Base-by-base conservation (phyloP, 2,113 vertebrate genomes). In the Epinephelus cyanopodus region DNA sequence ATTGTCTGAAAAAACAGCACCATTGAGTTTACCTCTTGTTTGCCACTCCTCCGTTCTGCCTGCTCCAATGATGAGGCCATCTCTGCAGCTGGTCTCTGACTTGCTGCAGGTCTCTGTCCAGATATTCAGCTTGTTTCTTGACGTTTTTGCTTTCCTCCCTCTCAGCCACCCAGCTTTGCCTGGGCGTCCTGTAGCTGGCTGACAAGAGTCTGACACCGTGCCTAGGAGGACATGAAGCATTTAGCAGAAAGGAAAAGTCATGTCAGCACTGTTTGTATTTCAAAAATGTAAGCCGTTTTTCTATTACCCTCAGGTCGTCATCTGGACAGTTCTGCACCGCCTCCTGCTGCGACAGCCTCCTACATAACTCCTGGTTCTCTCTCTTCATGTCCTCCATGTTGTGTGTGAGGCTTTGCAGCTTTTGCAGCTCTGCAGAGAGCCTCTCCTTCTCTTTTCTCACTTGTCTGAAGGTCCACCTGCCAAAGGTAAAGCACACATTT, bases 401-500 rank as follows among this genome's bases (percentile, higher is more conserved):
- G 2, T 50, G 62, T 0, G 3, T 21, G 15, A 82, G n/a, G 23
- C 17, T 72, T 6, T 90, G 70, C 21, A 89, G 42, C 54, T 39
- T 85, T 27, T 81, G 80, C 21, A 94, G 83, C 79, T 95, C 91
- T 2, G 53, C 77, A 7, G 18, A n/a, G 6, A 95, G 72, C 42
- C 80, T 79, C 39, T 90, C 83, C 0, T 92, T 95, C 29, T 94
- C 92, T 21, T 21, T 90, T 95, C 71, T 80, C 82, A 12, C 86
- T 92, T 89, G 75, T 94, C 84, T 94, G 89, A 13, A 95, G 81
- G 75, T 96, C 95, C 19, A 94, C 90, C 95, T 96, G 84, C 0
- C 53, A 50, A 25, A 21, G 19, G 42, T 68, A 33, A 33, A 53
- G 4, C 54, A 62, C 21, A 72, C 13, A 25, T 13, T 47, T 50